phyloP scores from a whole-genome alignment of 2,113 vertebrate genomes.

The Spheniscus mendiculus region DNA sequence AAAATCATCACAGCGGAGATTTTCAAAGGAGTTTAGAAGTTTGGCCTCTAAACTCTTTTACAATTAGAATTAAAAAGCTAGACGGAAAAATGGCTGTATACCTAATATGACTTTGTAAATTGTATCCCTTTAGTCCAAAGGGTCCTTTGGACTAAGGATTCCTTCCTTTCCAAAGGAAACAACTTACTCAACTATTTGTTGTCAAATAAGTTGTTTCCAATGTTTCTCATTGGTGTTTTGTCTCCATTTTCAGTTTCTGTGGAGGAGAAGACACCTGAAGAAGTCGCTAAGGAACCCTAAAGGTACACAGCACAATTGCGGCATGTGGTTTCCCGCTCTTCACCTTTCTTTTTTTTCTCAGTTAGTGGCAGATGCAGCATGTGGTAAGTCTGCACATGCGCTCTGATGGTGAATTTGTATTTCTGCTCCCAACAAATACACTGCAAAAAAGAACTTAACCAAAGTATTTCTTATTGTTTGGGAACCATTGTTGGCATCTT shows the following conservation, averaged over 20 bases:
- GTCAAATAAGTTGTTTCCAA: neutral
- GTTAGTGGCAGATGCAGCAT: neutral
- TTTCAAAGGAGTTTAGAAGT: neutral
- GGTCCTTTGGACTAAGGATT: neutral
- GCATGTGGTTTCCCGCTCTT: neutral
- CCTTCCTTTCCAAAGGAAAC: neutral
- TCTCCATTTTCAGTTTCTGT: conserved; percentile 33
- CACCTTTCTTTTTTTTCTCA: neutral
- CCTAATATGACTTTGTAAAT: neutral
- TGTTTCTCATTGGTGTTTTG: conserved; percentile 4
- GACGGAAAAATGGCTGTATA: neutral
- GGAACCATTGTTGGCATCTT: neutral
- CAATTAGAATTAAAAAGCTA: neutral
- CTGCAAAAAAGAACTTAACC: neutral
- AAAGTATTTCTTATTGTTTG: neutral
- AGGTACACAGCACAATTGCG: conserved; percentile 27
- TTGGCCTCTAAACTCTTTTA: neutral
- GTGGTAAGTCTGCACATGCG: neutral
- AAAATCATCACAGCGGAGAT: neutral
- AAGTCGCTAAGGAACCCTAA: conserved; percentile 22
- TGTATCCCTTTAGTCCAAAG: neutral
- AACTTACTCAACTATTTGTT: neutral
- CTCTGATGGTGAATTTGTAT: neutral
- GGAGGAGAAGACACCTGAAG: conserved; percentile 7
- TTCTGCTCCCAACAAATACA: neutral